phyloP scores from a whole-genome alignment of 2,888 invertebrate genomes.

The Tromatobia lineatoria region DNA sequence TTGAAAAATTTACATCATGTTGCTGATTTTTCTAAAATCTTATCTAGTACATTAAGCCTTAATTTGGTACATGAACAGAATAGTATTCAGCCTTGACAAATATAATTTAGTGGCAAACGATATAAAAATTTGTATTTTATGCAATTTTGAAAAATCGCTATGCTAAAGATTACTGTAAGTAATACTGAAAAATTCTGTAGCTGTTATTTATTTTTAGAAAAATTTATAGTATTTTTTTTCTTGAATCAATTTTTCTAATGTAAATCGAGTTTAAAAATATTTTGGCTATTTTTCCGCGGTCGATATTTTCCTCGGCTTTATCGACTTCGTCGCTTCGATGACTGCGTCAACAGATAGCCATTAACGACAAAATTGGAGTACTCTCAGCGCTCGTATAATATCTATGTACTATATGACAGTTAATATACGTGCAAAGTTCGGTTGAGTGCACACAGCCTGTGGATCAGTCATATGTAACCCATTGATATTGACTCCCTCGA shows the following conservation, averaged over 20 bases:
- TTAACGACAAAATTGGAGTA: slow-evolving; percentile 43
- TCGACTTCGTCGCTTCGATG: slow-evolving; percentile 11
- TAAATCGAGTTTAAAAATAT: neutral
- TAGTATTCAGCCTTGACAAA: no score
- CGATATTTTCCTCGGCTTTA: neutral
- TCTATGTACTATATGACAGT: neutral
- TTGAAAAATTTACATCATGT: no score
- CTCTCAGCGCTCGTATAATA: neutral
- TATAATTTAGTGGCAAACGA: no score
- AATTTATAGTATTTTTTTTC: neutral
- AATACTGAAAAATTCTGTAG: no score
- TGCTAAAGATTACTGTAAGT: no score
- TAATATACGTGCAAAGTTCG: slow-evolving; percentile 38
- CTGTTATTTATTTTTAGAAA: neutral
- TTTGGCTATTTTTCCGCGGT: neutral
- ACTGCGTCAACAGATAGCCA: slow-evolving; percentile 37
- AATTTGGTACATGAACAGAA: no score
- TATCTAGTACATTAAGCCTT: no score
- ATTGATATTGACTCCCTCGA: slow-evolving; percentile 48
- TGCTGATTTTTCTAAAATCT: no score
- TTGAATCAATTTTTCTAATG: neutral
- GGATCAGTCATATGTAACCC: slow-evolving; percentile 58
- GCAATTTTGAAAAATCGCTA: no score
- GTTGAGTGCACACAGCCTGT: slow-evolving; percentile 38
- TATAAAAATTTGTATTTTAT: no score